phyloP scores from a whole-genome alignment of 92 coral and sea anemone species.

The Epizoanthus scotinus region DNA sequence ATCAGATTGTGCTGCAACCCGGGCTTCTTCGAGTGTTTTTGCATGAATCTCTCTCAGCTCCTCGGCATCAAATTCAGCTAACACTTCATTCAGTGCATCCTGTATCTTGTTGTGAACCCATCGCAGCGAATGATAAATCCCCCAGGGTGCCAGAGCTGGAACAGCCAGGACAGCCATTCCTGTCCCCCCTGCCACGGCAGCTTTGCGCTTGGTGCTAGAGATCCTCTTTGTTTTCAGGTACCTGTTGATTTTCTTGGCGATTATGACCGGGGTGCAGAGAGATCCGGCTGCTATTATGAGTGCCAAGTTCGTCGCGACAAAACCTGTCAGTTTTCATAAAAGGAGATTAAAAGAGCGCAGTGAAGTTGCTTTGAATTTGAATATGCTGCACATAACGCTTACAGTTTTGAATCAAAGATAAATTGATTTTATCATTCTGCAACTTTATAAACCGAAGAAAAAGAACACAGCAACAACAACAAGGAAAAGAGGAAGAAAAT shows the following conservation, averaged over 20 bases:
- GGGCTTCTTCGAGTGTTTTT: background rate
- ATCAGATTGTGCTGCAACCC: background rate
- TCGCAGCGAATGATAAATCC: slow-evolving; percentile 23
- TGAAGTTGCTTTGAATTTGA: no score
- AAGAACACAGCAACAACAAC: no score
- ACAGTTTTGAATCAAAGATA: no score
- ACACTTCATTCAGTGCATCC: background rate
- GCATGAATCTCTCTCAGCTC: slow-evolving; percentile 14
- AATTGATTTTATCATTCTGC: no score
- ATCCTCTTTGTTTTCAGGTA: background rate
- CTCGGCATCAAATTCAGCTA: background rate
- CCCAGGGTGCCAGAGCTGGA: slow-evolving; percentile 36
- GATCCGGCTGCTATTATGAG: slow-evolving; percentile 8
- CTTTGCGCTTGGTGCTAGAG: slow-evolving; percentile 28
- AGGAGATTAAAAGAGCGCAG: background rate
- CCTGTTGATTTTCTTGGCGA: slow-evolving; percentile 35
- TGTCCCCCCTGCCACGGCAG: slow-evolving; percentile 27
- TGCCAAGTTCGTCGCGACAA: slow-evolving; percentile 25
- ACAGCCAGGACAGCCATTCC: slow-evolving; percentile 10
- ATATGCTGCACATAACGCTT: no score
- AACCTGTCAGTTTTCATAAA: background rate
- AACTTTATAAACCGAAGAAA: no score
- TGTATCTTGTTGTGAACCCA: slow-evolving; percentile 12
- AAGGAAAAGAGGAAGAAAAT: no score
- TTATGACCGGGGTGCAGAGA: slow-evolving; percentile 17